A percentile compares a stretch with the other conserved stretches of the same genome.
Evolutionary conservation across 2,888 invertebrate species (phyloP).

Genomic region (Epinotia bilunana): DNA sequence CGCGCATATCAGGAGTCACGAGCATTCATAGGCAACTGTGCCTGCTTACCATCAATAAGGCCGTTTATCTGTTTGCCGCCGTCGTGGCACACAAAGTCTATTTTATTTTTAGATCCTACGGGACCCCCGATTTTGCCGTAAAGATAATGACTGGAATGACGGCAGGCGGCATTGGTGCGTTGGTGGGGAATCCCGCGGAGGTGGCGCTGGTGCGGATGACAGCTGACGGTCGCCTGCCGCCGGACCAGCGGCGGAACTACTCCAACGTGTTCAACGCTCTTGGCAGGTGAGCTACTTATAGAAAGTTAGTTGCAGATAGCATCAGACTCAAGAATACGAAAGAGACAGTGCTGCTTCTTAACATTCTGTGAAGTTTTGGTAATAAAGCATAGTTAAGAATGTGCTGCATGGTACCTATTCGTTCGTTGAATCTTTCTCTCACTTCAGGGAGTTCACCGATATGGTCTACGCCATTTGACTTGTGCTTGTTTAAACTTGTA

Average conservation of each 20-base stretch:
- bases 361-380: no score
- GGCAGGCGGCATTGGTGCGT: slow-evolving; percentile 93
- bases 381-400: no score
- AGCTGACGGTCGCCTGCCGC: slow-evolving; percentile 95
- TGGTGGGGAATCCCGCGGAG: slow-evolving; percentile 98
- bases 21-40: background rate
- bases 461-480: no score
- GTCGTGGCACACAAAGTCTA: background rate
- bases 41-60: background rate
- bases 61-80: background rate
- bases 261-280: slow-evolving; percentile 95
- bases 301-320: no score
- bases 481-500: no score
- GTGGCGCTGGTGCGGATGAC: slow-evolving; percentile 98
- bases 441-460: no score
- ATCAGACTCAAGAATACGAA: no score
- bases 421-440: no score
- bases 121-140: slow-evolving; percentile 89
- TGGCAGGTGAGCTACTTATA: slow-evolving; percentile 51
- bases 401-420: no score
- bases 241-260: slow-evolving; percentile 93
- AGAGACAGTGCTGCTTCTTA: no score
- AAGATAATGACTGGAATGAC: slow-evolving; percentile 93
- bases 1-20: no score
- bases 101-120: slow-evolving; percentile 50